Base-by-base conservation (phyloP, 2,888 invertebrate genomes). In the Idaea dimidiata region DNA sequence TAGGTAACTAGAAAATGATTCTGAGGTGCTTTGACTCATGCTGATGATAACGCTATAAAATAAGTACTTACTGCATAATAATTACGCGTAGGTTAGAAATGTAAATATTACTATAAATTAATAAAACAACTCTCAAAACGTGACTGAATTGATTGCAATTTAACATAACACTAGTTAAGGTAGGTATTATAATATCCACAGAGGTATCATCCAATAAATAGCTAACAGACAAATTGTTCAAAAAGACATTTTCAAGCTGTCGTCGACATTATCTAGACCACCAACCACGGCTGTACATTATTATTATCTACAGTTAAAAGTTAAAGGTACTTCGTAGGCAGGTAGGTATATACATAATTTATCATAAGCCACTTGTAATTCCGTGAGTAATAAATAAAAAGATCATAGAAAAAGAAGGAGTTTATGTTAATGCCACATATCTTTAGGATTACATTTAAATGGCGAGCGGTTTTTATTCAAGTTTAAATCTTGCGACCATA, bases 401-500 rank as follows among this genome's bases (percentile, higher is more conserved):
- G 66, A 63, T 69, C 64, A 57, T 43, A 71, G 63, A 67, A 68
- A 69, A 66, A 67, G 62, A 66, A 56, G 32, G 61, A 66, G 63
- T 64, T 66, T 60, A 66, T 65, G 60, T 69, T 63, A 72, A 72
- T 72, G 66, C 60, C 68, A 72, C 62, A 67, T 67, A 66, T 71
- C 67, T 61, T 63, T 63, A 72, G 71, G 75, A 73, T 72, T 72
- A 71, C 71, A 74, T 77, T 77, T 77, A 77, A 81, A 81, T 75
- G 75, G 76, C 79, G 66, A 74, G 74, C 66, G 71, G 73, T 74
- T 43, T n/a, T 77, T 75, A 73, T 72, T 72, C 77, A 80, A 78
- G 75, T 73, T 83, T 79, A 77, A 82, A 83, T 85, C 80, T 81
- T 72, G 66, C 71, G 73, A 79, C 73, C 74, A 73, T 85, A 88